Base-by-base conservation (phyloP, 2,113 vertebrate genomes). In the Microcebus tavaratra region DNA sequence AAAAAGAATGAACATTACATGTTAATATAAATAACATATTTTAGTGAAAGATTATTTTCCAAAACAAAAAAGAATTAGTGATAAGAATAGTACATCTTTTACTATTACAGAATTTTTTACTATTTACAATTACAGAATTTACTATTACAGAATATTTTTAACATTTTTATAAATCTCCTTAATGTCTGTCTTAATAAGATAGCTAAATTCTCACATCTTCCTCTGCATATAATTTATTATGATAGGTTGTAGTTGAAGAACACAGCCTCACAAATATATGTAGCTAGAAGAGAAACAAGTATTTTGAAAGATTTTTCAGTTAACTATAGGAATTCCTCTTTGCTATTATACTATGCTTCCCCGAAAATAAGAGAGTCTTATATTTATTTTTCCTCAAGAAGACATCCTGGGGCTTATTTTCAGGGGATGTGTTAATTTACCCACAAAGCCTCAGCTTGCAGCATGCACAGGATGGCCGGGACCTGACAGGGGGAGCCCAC, bases 241-340 rank as follows among this genome's bases (percentile, higher is more conserved):
- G 53, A 78, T 53, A 61, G 59, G 15, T 50, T 88, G 6, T 17
- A 88, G 57, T 84, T 61, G 57, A 96, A 90, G 61, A 93, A 63
- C 68, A 61, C 7, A 88, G 45, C 27, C 23, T 91, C 25, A 91
- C 25, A 85, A 59, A 91, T 14, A 88, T 9, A 48, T 39, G 61
- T 12, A 85, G 21, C 13, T 92, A 10, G 59, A 80, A 75, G 67
- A 91, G 11, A 61, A 92, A 75, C 11, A 83, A 87, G 17, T 50
- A 82, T 84, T 90, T 61, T 87, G n/a, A 87, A 23, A 82, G 8
- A 65, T 73, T 82, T 82, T 89, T 82, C 72, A 94, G 82, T 53
- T 82, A 82, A 90, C n/a, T 73, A 27, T 65, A 31, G 20, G 50
- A 68, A 93, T 34, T 76, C 55, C 53, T 94, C 59, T 75, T 80